Conservation (phyloP, 2,888 invertebrate species). For the Acanthosoma haemorrhoidale region DNA sequence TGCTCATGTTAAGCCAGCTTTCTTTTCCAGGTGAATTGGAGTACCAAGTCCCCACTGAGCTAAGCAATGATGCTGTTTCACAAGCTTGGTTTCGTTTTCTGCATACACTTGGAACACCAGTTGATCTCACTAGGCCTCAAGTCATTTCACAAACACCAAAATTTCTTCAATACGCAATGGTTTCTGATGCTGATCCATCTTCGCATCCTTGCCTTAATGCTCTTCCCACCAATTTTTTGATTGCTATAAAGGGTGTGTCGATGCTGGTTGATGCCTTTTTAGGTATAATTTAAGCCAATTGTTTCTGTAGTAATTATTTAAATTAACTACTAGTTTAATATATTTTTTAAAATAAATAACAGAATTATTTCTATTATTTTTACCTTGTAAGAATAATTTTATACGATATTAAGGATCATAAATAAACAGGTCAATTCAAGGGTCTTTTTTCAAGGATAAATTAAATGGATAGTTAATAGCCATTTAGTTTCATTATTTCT, state of each 20-base stretch:
- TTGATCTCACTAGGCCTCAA: constrained; percentile 81
- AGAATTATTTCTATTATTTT: too few species aligned
- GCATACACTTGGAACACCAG: constrained; percentile 91
- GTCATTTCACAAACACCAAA: constrained; percentile 66
- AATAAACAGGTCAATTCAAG: too few species aligned
- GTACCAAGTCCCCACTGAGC: constrained; percentile 71
- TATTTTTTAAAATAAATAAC: too few species aligned
- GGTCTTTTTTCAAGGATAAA: too few species aligned
- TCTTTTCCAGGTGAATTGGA: constrained; percentile 75
- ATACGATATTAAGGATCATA: too few species aligned
- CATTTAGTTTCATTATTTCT: too few species aligned
- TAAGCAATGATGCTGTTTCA: constrained; percentile 83
- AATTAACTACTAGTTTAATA: too few species aligned
- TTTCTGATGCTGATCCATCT: constrained; percentile 68
- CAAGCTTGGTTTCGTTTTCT: constrained; percentile 95
- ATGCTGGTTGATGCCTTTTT: constrained; percentile 92
- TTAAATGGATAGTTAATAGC: too few species aligned
- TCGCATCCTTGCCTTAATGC: constrained; percentile 81
- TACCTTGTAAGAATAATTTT: too few species aligned
- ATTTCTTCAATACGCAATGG: constrained; percentile 72
- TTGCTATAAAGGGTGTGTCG: constrained; percentile 88
- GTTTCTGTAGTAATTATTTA: not conserved
- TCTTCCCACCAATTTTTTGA: constrained; percentile 83
- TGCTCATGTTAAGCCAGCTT: too few species aligned
- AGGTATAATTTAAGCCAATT: constrained; percentile 56